A percentile compares a stretch with the other conserved stretches of the same genome.
These are phyloP conservation scores for Centruroides vittatus DNA, from an alignment of 1,140 invertebrate genomes.

Conservation along the genomic window DNA sequence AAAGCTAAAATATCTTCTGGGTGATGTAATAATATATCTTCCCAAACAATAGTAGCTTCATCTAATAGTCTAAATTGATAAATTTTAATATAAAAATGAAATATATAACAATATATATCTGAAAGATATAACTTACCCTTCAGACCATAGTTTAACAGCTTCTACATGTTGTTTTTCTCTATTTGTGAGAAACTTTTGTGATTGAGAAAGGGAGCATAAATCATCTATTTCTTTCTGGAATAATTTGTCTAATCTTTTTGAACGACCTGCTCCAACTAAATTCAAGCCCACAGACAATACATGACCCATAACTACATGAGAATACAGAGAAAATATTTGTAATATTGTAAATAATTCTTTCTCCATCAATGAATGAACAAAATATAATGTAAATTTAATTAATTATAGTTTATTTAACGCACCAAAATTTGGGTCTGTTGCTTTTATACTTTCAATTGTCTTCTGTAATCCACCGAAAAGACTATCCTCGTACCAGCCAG, in stretches of 20 bases:
- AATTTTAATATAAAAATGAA: too few species aligned
- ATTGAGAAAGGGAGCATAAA: neutral
- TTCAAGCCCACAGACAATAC: constrained; percentile 33
- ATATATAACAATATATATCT: too few species aligned
- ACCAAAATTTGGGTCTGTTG: constrained; percentile 38
- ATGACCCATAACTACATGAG: constrained; percentile 33
- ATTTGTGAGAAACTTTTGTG: too few species aligned
- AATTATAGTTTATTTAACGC: constrained; percentile 10
- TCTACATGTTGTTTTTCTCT: constrained; percentile 33
- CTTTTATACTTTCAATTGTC: constrained; percentile 30
- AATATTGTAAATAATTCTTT: neutral
- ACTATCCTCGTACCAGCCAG: constrained; percentile 37
- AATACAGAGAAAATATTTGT: neutral
- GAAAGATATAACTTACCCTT: constrained; percentile 25
- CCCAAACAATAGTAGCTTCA: constrained; percentile 31
- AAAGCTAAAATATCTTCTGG: constrained; percentile 40
- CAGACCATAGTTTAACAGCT: constrained; percentile 33
- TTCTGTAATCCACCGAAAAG: constrained; percentile 33
- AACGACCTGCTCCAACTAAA: constrained; percentile 32
- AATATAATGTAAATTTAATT: neutral
- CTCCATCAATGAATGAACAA: too few species aligned
- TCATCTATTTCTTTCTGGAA: constrained; percentile 25
- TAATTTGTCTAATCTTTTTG: constrained; percentile 21
- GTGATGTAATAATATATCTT: constrained; percentile 33
- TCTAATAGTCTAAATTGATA: constrained; percentile 4